Percentiles rank a stretch among this genome's conserved stretches.
Conservation (phyloP, 2,113 vertebrate genomes). For the Aepyceros melampus region DNA sequence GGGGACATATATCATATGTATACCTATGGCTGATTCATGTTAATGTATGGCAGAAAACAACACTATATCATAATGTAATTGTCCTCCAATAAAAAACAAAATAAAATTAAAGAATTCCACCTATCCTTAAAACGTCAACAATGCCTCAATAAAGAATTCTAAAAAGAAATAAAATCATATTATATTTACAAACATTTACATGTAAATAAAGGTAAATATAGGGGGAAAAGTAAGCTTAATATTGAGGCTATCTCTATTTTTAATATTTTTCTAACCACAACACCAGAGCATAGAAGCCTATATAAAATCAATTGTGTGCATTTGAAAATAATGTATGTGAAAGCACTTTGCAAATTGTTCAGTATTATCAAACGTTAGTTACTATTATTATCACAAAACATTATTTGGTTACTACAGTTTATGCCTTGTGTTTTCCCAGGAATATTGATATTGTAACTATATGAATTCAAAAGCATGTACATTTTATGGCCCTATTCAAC, state of each 20-base stretch:
- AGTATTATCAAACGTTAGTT: conserved; percentile 5
- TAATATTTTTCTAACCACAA: conserved; percentile 2
- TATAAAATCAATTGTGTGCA: conserved; percentile 12
- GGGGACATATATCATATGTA: neutral
- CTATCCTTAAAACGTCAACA: neutral
- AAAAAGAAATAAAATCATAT: neutral
- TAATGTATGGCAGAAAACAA: neutral
- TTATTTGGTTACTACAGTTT: conserved; percentile 1
- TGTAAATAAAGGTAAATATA: neutral
- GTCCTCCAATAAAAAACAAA: neutral
- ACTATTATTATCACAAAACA: conserved; percentile 16
- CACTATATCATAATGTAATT: neutral
- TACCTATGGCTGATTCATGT: neutral
- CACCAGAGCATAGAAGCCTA: neutral
- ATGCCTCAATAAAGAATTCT: neutral
- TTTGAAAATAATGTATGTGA: conserved; percentile 24
- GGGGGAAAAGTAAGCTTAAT: neutral
- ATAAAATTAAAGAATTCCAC: neutral
- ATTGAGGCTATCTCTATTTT: conserved; percentile 27
- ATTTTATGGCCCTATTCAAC: neutral
- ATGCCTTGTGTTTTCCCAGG: neutral
- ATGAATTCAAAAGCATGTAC: neutral
- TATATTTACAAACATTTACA: neutral
- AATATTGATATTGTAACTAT: neutral
- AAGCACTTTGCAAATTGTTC: neutral